Evolutionary conservation across 1,140 invertebrate genomes (phyloP).

Genomic region (Dufourea novaeangliae): DNA sequence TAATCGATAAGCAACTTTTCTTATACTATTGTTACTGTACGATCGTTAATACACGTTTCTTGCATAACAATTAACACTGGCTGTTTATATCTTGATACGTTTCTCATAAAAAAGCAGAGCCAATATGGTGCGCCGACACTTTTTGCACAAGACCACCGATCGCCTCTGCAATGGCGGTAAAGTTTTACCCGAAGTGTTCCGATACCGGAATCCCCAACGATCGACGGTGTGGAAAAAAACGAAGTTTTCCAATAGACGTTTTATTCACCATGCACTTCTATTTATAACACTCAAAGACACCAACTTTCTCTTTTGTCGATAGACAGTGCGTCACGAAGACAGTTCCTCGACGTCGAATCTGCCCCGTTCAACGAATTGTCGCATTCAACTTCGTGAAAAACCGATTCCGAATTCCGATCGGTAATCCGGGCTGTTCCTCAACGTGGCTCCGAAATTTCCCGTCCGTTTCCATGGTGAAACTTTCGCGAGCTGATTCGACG

Average conservation of each 20-base stretch:
- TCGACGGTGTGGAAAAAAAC: background rate
- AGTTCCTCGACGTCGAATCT: slow-evolving; percentile 12
- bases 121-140: background rate
- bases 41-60: background rate
- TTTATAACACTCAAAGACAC: slow-evolving; percentile 32
- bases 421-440: background rate
- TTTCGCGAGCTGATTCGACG: background rate
- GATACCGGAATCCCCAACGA: background rate
- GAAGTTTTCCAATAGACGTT: background rate
- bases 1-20: background rate
- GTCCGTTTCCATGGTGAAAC: slow-evolving; percentile 1
- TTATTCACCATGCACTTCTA: slow-evolving; percentile 23
- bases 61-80: background rate
- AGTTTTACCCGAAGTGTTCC: background rate
- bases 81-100: background rate
- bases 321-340: slow-evolving; percentile 18
- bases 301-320: slow-evolving; percentile 5
- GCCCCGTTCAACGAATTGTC: slow-evolving; percentile 16
- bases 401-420: background rate
- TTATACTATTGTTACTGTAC: background rate
- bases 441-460: background rate
- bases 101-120: background rate
- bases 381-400: background rate
- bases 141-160: background rate
- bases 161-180: background rate